These are phyloP conservation scores for Zaprionus africanus DNA, from an alignment of 1,140 invertebrate genomes.

Conservation along the genomic window DNA sequence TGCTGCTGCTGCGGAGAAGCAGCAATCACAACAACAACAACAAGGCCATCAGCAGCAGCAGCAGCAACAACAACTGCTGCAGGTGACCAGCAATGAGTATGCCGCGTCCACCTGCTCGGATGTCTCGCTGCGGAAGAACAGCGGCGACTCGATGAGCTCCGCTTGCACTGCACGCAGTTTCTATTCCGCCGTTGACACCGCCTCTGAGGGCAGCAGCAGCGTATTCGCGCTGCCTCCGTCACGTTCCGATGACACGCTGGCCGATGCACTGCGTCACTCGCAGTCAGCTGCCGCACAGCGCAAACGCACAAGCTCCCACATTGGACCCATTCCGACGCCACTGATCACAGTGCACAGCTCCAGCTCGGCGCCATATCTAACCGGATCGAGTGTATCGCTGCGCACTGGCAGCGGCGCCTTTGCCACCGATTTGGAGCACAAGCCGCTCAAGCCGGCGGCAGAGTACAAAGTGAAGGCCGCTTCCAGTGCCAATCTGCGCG, in stretches of 20 bases:
- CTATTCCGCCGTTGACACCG: slow-evolving; percentile 69
- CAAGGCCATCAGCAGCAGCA: slow-evolving; percentile 62
- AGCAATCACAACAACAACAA: slow-evolving; percentile 35
- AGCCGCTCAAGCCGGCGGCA: slow-evolving; percentile 56
- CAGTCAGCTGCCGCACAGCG: slow-evolving; percentile 65
- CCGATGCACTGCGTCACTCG: slow-evolving; percentile 85
- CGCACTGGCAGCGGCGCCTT: slow-evolving; percentile 63
- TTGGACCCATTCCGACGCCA: slow-evolving; percentile 57
- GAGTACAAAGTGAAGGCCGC: slow-evolving; percentile 64
- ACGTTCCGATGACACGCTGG: slow-evolving; percentile 90
- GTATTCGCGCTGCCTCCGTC: slow-evolving; percentile 88
- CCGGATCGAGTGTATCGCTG: slow-evolving; percentile 76
- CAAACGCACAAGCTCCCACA: slow-evolving; percentile 85
- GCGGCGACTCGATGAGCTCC: slow-evolving; percentile 86
- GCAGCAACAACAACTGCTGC: slow-evolving; percentile 84
- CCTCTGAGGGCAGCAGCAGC: slow-evolving; percentile 62
- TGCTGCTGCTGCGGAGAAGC: slow-evolving; percentile 6
- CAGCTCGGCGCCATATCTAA: slow-evolving; percentile 76
- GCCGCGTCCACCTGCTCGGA: slow-evolving; percentile 78
- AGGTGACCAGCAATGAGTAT: slow-evolving; percentile 84
- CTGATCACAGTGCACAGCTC: slow-evolving; percentile 71
- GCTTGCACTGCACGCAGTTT: slow-evolving; percentile 74
- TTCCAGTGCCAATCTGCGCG: slow-evolving; percentile 73
- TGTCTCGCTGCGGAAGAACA: slow-evolving; percentile 87
- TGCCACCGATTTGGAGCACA: slow-evolving; percentile 85